Percentiles rank a stretch among this genome's conserved stretches.
phyloP scores from a whole-genome alignment of 2,113 vertebrate species.

The Pungitius pungitius region DNA sequence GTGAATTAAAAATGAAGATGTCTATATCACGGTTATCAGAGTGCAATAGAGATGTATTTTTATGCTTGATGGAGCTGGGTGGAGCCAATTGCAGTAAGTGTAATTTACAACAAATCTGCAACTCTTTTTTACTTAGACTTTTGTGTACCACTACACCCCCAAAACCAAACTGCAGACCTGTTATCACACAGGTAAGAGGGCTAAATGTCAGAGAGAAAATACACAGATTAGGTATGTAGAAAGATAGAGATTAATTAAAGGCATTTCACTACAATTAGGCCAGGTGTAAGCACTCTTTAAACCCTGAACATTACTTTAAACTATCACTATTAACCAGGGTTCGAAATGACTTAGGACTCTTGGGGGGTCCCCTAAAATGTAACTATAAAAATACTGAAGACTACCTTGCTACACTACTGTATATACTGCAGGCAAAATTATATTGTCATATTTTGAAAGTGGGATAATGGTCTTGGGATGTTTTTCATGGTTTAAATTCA shows the following conservation, averaged over 20 bases:
- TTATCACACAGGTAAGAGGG: constrained; percentile 72
- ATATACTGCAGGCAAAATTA: too few relatives aligned
- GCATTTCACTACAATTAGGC: constrained; percentile 66
- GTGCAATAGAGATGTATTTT: neutral
- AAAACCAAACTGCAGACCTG: constrained; percentile 54
- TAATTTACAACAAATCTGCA: neutral
- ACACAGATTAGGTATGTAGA: constrained; percentile 58
- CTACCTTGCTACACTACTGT: too few relatives aligned
- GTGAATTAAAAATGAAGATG: neutral
- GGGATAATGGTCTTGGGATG: too few relatives aligned
- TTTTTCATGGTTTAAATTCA: too few relatives aligned
- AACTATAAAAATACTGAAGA: too few relatives aligned
- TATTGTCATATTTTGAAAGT: too few relatives aligned
- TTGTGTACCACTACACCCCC: constrained; percentile 58
- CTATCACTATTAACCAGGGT: neutral
- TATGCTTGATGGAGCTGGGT: neutral
- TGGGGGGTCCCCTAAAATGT: too few relatives aligned
- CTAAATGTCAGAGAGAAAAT: constrained; percentile 46
- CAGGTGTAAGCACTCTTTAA: constrained; percentile 71
- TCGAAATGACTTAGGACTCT: too few relatives aligned
- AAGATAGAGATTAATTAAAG: constrained; percentile 44
- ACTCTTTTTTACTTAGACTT: neutral
- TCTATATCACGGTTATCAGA: neutral
- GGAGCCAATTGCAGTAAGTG: neutral
- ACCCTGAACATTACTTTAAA: constrained; percentile 36